Conservation (phyloP, 2,113 vertebrate genomes). For the Felis chaus region DNA sequence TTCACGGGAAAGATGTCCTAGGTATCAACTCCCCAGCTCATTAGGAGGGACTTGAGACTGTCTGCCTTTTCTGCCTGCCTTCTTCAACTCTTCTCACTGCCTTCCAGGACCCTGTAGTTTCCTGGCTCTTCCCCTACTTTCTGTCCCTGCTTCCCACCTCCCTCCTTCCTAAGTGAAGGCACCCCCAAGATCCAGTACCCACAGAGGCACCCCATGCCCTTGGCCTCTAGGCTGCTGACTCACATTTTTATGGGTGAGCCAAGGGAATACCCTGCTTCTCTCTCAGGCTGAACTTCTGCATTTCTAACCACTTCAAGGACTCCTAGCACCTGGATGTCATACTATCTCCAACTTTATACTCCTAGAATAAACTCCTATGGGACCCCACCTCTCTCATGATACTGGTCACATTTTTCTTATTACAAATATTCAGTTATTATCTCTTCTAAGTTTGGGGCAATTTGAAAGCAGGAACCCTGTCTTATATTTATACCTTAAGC, state of each 20-base stretch:
- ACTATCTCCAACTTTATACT: not conserved
- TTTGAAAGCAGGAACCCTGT: not conserved
- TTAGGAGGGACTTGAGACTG: accelerated
- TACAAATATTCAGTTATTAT: not conserved
- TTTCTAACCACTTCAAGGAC: not conserved
- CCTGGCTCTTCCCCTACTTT: not conserved
- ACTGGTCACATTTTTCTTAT: not conserved
- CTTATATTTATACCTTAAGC: not conserved
- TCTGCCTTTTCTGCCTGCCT: not conserved
- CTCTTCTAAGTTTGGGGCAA: not conserved
- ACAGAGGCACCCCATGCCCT: too few relatives aligned
- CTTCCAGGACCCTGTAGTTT: not conserved
- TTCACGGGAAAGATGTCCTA: not conserved
- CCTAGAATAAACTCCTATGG: not conserved
- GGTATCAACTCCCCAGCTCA: not conserved
- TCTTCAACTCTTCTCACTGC: not conserved
- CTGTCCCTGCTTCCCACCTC: not conserved
- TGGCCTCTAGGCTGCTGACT: not conserved
- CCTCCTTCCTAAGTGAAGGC: not conserved
- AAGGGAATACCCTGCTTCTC: not conserved
- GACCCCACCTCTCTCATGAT: not conserved
- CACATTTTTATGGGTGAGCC: not conserved
- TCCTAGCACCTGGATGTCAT: not conserved
- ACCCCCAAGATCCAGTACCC: not conserved
- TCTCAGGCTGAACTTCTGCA: not conserved